A percentile compares a stretch with the other conserved stretches of the same genome.
Conservation (phyloP, 92 coral and sea anemone species). For the Actinostola sp. region DNA sequence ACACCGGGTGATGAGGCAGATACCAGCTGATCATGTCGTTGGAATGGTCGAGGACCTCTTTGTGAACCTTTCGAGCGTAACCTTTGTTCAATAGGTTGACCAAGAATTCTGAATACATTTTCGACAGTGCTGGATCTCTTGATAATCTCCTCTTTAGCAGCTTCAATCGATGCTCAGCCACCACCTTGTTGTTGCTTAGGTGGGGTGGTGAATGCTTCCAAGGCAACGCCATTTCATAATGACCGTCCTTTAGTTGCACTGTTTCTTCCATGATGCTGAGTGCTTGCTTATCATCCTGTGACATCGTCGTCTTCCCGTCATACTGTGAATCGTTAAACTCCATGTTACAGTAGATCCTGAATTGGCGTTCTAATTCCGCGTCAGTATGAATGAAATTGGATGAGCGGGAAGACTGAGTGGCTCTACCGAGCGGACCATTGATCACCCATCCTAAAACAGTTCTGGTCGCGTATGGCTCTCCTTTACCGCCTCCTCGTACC, state of each 20-base stretch:
- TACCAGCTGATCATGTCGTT: constrained; percentile 43
- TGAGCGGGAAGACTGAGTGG: not conserved
- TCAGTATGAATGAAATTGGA: constrained; percentile 42
- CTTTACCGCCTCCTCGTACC: constrained; percentile 23
- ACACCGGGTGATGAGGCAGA: constrained; percentile 53
- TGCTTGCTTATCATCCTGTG: constrained; percentile 42
- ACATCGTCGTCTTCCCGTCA: constrained; percentile 34
- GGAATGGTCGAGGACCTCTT: not conserved
- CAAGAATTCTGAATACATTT: constrained; percentile 22
- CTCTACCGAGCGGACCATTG: constrained; percentile 44
- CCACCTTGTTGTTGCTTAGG: constrained; percentile 31
- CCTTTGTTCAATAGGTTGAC: constrained; percentile 29
- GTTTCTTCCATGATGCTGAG: constrained; percentile 50
- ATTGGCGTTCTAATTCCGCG: constrained; percentile 29
- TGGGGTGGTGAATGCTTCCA: constrained; percentile 32
- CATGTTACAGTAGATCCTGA: constrained; percentile 49
- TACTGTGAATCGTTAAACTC: constrained; percentile 46
- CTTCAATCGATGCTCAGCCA: constrained; percentile 20
- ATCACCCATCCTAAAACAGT: constrained; percentile 52
- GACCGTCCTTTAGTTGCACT: constrained; percentile 45
- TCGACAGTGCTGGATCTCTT: constrained; percentile 31
- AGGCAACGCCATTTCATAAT: constrained; percentile 61
- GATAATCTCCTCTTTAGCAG: constrained; percentile 27
- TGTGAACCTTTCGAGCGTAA: constrained; percentile 32
- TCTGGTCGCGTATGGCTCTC: constrained; percentile 39